These are phyloP conservation scores for Tethea ocularis DNA, from an alignment of 2,888 invertebrate species.

Conservation along the genomic window DNA sequence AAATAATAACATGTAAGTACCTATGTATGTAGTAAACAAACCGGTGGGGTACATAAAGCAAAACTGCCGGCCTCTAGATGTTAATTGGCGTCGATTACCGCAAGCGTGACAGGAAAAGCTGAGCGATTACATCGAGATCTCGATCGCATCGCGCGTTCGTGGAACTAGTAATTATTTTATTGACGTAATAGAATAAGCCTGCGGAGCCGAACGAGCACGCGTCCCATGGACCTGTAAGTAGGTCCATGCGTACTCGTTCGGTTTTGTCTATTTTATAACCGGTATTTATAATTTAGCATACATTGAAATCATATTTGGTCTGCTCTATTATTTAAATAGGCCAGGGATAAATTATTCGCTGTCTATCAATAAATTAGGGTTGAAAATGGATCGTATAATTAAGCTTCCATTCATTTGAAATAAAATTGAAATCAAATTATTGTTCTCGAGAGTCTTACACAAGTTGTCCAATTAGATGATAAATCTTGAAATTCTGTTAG, in stretches of 20 bases:
- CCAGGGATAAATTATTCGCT: no score
- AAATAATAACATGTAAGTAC: neutral
- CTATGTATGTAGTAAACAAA: neutral
- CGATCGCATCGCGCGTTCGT: slow-evolving; percentile 55
- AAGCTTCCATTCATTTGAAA: neutral
- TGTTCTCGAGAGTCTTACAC: neutral
- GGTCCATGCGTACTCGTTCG: no score
- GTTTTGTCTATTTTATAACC: neutral
- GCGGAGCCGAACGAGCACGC: slow-evolving; percentile 7
- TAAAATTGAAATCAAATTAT: neutral
- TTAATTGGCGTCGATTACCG: slow-evolving; percentile 54
- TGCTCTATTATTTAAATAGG: no score
- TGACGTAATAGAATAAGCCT: slow-evolving; percentile 32
- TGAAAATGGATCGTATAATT: neutral
- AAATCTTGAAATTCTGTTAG: neutral
- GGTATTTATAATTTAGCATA: no score
- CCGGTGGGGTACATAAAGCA: neutral
- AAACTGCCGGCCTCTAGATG: slow-evolving; percentile 26
- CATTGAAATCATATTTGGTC: no score
- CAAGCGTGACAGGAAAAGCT: slow-evolving; percentile 71
- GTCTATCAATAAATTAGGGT: neutral
- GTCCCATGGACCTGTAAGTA: neutral
- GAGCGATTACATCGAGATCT: slow-evolving; percentile 60
- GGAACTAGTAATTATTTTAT: slow-evolving; percentile 59
- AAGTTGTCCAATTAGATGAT: neutral